Evolutionary conservation across 2,888 invertebrate genomes (phyloP).

Genomic region (Acrobasis repandana): DNA sequence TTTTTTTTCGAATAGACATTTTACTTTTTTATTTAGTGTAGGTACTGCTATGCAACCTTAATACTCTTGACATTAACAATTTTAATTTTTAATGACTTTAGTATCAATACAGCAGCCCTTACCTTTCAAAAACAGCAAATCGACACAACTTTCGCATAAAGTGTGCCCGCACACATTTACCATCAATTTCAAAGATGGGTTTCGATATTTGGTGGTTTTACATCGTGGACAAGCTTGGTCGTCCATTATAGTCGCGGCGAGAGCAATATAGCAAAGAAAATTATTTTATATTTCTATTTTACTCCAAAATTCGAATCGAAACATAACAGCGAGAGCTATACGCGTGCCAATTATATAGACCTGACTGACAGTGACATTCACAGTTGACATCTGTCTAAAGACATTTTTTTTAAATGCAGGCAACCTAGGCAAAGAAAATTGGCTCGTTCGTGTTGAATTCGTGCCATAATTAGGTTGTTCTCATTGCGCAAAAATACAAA

Average conservation of each 20-base stretch:
- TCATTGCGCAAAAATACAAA: background rate
- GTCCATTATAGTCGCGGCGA: constrained; percentile 79
- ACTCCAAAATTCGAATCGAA: background rate
- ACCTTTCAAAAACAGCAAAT: constrained; percentile 97
- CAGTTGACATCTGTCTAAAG: background rate
- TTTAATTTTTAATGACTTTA: background rate
- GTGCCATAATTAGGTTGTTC: background rate
- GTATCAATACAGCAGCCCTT: constrained; percentile 27
- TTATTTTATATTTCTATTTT: background rate
- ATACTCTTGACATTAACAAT: no score
- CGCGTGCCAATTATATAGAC: background rate
- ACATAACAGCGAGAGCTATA: background rate
- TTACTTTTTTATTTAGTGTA: no score
- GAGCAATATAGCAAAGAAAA: background rate
- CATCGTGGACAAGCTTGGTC: constrained; percentile 97
- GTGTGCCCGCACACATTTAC: constrained; percentile 99
- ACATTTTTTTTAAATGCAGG: background rate
- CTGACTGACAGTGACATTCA: background rate
- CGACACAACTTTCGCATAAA: constrained; percentile 98
- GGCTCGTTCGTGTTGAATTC: no score
- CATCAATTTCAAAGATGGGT: constrained; percentile 97
- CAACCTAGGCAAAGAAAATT: no score
- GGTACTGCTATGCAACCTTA: no score
- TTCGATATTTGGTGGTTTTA: constrained; percentile 98
- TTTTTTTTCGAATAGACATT: no score